Evolutionary conservation across 2,888 invertebrate species (phyloP).

Genomic region (Caenorhabditis sulstoni): DNA sequence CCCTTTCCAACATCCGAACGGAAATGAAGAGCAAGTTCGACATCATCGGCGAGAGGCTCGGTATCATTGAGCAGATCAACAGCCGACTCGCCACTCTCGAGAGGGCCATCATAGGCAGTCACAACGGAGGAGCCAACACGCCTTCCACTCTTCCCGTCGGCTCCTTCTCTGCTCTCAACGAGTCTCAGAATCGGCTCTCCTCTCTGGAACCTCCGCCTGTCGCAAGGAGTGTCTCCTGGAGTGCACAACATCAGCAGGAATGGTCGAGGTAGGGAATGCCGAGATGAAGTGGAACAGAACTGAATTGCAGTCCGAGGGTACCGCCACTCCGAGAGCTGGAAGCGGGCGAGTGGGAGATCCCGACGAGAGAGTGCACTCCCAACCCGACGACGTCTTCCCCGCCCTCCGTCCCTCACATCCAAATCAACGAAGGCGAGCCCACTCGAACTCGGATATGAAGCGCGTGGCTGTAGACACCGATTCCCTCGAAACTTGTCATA

Average conservation of each 20-base stretch:
- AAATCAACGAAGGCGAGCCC: conserved; percentile 52
- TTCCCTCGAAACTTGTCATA: conserved; percentile 26
- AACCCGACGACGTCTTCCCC: conserved; percentile 43
- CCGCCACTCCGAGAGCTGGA: conserved; percentile 51
- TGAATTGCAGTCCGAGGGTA: conserved; percentile 6
- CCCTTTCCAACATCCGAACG: conserved; percentile 67
- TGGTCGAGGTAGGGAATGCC: conserved; percentile 44
- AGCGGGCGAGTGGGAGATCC: conserved; percentile 53
- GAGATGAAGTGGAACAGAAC: too few relatives aligned
- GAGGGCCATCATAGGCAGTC: conserved; percentile 90
- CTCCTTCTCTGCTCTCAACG: conserved; percentile 59
- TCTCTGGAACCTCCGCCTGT: conserved; percentile 59
- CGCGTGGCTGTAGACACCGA: conserved; percentile 7
- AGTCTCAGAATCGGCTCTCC: conserved; percentile 50
- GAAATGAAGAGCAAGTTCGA: conserved; percentile 74
- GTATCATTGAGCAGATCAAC: conserved; percentile 69
- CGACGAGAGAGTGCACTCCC: conserved; percentile 18
- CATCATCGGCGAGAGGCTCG: conserved; percentile 67
- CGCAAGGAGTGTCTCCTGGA: conserved; percentile 65
- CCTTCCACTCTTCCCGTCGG: conserved; percentile 71
- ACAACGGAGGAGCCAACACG: conserved; percentile 61
- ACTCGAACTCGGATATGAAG: conserved; percentile 50
- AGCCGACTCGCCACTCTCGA: conserved; percentile 88
- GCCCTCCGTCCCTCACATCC: conserved; percentile 44
- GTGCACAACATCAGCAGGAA: conserved; percentile 57